phyloP scores from a whole-genome alignment of 2,797 vertebrate species.

The Artibeus jamaicensis region DNA sequence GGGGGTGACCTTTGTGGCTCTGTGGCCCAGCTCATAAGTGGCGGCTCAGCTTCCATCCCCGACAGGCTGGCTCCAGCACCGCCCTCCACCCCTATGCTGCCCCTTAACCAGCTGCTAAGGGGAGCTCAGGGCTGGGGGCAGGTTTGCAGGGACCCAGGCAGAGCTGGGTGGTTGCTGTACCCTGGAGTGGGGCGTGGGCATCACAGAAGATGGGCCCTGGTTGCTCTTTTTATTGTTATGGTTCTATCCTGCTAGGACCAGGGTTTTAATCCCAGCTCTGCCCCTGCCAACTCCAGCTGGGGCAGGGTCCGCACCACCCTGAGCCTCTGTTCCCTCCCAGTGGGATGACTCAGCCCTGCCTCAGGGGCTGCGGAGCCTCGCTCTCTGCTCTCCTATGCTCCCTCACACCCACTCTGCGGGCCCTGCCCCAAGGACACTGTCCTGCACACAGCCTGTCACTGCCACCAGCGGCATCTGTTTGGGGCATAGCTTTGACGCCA shows the following conservation, averaged over 20 bases:
- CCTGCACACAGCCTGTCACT: not conserved
- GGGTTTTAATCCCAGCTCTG: not conserved
- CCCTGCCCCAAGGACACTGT: accelerated
- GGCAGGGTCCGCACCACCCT: not conserved
- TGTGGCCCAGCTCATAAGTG: not conserved
- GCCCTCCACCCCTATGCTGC: accelerated
- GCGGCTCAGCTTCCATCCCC: not conserved
- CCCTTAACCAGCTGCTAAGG: not conserved
- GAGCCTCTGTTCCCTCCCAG: not conserved
- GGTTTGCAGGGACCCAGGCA: not conserved
- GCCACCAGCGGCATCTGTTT: not conserved
- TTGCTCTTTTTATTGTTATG: not conserved
- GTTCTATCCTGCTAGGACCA: not conserved
- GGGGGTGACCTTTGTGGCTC: not conserved
- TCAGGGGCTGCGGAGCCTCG: not conserved
- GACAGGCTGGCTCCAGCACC: not conserved
- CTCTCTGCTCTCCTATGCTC: not conserved
- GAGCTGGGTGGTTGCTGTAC: not conserved
- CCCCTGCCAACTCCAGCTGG: not conserved
- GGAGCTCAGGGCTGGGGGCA: not conserved
- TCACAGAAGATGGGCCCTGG: not conserved
- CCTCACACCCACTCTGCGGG: not conserved
- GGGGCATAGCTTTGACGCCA: not conserved
- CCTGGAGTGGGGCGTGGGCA: not conserved
- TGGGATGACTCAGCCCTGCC: not conserved